phyloP scores from a whole-genome alignment of 35 echinoderm and acorn worm genomes.

The Ophiothrix spiculata region DNA sequence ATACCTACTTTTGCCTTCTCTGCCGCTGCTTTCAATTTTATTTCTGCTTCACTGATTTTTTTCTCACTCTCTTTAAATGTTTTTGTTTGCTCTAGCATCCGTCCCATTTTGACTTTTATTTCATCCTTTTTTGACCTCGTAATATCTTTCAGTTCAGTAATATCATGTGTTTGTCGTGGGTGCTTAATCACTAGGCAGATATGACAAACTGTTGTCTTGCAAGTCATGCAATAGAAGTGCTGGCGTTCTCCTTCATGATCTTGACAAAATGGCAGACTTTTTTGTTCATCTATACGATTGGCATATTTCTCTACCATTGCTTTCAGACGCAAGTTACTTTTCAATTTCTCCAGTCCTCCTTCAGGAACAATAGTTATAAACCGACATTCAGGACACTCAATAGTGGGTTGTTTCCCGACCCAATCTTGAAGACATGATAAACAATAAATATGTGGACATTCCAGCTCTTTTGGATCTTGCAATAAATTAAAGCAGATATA shows the following conservation, averaged over 20 bases:
- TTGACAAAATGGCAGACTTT: background rate
- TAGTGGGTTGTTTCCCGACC: background rate
- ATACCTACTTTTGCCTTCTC: background rate
- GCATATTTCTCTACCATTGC: background rate
- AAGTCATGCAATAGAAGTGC: background rate
- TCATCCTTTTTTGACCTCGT: background rate
- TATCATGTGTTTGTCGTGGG: background rate
- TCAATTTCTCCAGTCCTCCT: background rate
- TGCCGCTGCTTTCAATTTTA: background rate
- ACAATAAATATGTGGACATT: background rate
- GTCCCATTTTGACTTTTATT: background rate
- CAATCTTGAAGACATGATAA: background rate
- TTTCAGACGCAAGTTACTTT: background rate
- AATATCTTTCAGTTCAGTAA: background rate
- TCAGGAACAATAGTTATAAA: background rate
- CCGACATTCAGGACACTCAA: constrained; percentile 2
- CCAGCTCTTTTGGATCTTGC: background rate
- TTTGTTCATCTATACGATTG: background rate
- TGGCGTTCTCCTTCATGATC: background rate
- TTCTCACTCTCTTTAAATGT: background rate
- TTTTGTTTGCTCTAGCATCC: background rate
- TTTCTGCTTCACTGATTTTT: background rate
- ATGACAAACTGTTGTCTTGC: background rate
- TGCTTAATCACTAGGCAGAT: background rate
- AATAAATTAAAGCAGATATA: background rate